phyloP scores from a whole-genome alignment of 2,888 invertebrate genomes.

The Aricia artaxerxes region DNA sequence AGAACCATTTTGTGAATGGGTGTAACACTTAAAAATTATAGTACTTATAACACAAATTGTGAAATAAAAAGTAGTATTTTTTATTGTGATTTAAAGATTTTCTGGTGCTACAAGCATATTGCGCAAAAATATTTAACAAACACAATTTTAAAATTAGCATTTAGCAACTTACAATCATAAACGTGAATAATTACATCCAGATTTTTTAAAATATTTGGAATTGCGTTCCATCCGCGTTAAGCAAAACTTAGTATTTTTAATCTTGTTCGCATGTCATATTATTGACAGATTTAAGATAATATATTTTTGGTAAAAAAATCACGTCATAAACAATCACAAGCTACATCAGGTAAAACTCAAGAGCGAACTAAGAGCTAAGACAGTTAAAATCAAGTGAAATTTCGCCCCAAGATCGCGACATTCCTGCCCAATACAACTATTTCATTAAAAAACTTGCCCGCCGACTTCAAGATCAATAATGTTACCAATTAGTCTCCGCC shows the following conservation, averaged over 20 bases:
- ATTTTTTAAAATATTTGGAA: too few relatives aligned
- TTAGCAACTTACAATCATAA: too few relatives aligned
- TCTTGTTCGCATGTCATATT: too few relatives aligned
- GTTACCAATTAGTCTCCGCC: conserved; percentile 77
- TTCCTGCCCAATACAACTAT: background rate
- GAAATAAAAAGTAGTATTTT: too few relatives aligned
- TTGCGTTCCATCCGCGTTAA: too few relatives aligned
- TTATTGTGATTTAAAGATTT: too few relatives aligned
- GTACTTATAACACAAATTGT: background rate
- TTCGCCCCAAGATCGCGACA: background rate
- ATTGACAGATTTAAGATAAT: too few relatives aligned
- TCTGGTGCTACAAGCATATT: too few relatives aligned
- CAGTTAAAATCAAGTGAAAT: background rate
- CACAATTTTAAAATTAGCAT: too few relatives aligned
- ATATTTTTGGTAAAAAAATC: background rate
- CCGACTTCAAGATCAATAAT: conserved; percentile 63
- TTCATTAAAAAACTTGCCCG: conserved; percentile 26
- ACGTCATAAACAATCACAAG: background rate
- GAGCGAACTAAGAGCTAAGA: background rate
- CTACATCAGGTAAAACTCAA: background rate
- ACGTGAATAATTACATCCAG: too few relatives aligned
- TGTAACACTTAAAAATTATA: background rate
- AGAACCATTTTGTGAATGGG: background rate
- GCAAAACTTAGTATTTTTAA: too few relatives aligned
- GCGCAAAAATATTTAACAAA: too few relatives aligned